Base-by-base conservation (phyloP, 2,113 vertebrate genomes). In the Lepisosteus oculatus region DNA sequence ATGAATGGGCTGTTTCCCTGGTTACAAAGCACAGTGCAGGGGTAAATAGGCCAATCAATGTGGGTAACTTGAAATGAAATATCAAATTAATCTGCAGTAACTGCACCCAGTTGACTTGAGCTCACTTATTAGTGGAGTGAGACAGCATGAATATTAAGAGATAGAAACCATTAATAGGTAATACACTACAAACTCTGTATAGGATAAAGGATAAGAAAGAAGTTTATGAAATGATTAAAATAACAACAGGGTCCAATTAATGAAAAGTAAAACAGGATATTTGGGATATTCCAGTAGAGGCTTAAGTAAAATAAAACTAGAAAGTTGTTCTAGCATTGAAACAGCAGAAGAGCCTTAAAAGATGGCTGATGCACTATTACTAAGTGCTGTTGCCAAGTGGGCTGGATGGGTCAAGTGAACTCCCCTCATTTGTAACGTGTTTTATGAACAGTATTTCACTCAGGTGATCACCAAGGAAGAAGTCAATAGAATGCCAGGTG, bases 31-130 rank as follows among this genome's bases (percentile, higher is more conserved):
- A 65, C n/a, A 43, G 42, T 41, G 62, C n/a, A 9, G 62, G 29
- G 17, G 62, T 65, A 65, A 65, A 43, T 65, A 62, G 62, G 3
- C 8, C 62, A 42, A 42, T 65, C 62, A 65, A 42, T 65, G 17
- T 11, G 42, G 62, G 62, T 65, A 42, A 11, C 17, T 7, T 6
- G 29, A 8, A 43, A 65, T 8, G 42, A 41, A 15, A 41, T 65
- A 17, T 65, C 3, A 42, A 42, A 43, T 43, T 59, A 11, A 29
- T 11, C 13, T 0, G 3, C 29, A 17, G 17, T 64, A 1, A 15
- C 14, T 3, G 61, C 15, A 8, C 15, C 8, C 62, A 17, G 13
- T 5, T 59, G 57, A 3, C 62, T 29, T 14, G 59, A 15, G 17
- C 17, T 61, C 7, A 41, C 42, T 17, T 2, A 11, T 3, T 29